Conservation (phyloP, 2,888 invertebrate genomes). For the Drosophila anomalipes region DNA sequence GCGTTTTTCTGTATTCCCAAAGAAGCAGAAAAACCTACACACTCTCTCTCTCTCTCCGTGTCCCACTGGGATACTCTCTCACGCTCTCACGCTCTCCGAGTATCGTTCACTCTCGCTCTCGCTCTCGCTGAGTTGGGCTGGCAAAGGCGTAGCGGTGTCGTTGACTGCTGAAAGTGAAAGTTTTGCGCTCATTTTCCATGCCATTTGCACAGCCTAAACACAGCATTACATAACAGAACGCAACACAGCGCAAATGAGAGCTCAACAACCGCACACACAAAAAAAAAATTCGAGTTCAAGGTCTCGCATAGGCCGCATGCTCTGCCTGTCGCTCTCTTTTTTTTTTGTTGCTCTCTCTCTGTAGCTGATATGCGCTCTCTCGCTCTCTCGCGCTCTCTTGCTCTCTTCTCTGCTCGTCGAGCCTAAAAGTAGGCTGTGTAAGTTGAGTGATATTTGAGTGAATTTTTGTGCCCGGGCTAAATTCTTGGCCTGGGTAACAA, state of each 20-base stretch:
- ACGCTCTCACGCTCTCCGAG: not conserved
- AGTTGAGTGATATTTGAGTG: conserved; percentile 52
- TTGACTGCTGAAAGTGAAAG: conserved; percentile 82
- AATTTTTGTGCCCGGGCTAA: conserved; percentile 42
- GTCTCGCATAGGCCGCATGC: conserved; percentile 84
- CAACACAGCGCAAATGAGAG: conserved; percentile 51
- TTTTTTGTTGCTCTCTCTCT: not conserved
- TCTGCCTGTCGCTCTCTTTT: conserved; percentile 51
- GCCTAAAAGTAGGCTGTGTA: conserved; percentile 76
- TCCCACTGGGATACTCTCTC: not conserved
- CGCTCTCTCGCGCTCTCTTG: conserved; percentile 6
- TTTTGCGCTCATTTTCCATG: conserved; percentile 66
- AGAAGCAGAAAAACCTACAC: conserved; percentile 5
- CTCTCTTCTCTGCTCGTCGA: conserved; percentile 18
- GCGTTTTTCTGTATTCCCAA: conserved; percentile 54
- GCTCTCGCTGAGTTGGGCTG: conserved; percentile 12
- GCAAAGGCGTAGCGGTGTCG: conserved; percentile 58
- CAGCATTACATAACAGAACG: conserved; percentile 62
- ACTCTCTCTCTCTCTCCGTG: not conserved
- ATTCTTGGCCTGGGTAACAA: conserved; percentile 66
- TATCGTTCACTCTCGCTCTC: conserved; percentile 3
- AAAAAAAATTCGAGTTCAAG: conserved; percentile 83
- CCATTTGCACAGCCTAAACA: conserved; percentile 68
- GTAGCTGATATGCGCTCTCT: not conserved
- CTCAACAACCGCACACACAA: conserved; percentile 31